These are phyloP conservation scores for Carcharodon carcharias DNA, from an alignment of 2,797 vertebrate species.

Conservation along the genomic window DNA sequence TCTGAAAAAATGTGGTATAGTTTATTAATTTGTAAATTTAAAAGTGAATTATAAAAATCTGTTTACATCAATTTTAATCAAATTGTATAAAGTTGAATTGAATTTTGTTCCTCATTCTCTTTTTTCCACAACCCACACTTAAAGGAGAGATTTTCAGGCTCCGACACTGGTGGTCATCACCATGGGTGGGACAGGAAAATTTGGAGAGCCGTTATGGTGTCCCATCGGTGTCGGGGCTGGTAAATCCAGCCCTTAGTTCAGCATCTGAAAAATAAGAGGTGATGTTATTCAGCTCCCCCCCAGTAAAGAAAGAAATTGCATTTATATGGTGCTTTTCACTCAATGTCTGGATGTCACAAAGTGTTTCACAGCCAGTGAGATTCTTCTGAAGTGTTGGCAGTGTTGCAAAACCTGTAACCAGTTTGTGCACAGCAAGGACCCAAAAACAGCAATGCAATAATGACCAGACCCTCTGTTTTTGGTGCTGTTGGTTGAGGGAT, in stretches of 20 bases:
- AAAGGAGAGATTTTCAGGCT: too few species aligned
- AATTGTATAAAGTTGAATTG: background rate
- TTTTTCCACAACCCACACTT: background rate
- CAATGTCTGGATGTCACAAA: background rate
- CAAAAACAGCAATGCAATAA: background rate
- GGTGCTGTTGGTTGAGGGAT: background rate
- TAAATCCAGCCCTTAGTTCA: too few species aligned
- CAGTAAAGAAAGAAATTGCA: background rate
- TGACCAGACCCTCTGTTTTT: background rate
- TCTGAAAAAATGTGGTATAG: background rate
- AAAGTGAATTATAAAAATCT: background rate
- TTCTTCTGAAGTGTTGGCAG: background rate
- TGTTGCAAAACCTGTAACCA: background rate
- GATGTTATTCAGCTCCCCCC: background rate
- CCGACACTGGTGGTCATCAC: too few species aligned
- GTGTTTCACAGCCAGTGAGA: background rate
- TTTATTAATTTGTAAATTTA: background rate
- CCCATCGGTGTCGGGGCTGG: too few species aligned
- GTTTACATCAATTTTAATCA: background rate
- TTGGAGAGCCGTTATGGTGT: too few species aligned
- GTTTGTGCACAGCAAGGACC: background rate
- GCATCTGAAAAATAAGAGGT: background rate
- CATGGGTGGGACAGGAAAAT: too few species aligned
- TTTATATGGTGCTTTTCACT: background rate
- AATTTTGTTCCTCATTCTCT: background rate